Base-by-base conservation (phyloP, 2,888 invertebrate species). In the Rhimphoctona megacephalus region DNA sequence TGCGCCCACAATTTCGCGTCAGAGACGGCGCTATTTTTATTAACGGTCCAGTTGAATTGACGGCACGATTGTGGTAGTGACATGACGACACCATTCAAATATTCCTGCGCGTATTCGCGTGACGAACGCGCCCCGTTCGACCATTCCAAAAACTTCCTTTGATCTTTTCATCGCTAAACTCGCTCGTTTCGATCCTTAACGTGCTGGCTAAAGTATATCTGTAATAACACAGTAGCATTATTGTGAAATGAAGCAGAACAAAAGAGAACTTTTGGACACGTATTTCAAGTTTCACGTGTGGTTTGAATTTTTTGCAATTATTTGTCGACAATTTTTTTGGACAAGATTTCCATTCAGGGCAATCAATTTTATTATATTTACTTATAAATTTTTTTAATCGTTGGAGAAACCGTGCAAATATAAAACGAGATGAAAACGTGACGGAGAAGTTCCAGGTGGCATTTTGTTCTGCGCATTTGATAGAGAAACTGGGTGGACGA, bases 1-100 rank as follows among this genome's bases (percentile, higher is more conserved):
- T 82, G 86, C 77, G 39, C 66, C 78, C 73, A 82, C 81, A 77
- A 85, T 85, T 85, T 74, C 77, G 78, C 82, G 82, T 80, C 82
- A 73, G 64, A 61, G 77, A 9, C 64, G 82, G 83, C 74, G 83
- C 83, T 87, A 87, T 81, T 86, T 89, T 87, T 89, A 87, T 89
- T 87, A 85, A 88, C 81, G 81, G 76, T 83, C 39, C 81, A 67
- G 33, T 77, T 52, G 73, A 83, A 64, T 69, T 25, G 49, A 43
- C 67, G 52, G 52, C 70, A 33, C 25, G 49, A 54, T 78, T 78
- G 80, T 69, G 25, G 54, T 54, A 17, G 43, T 43, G 67, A 30
- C 5, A 57, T 67, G 76, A 76, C 67, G 81, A 74, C 67, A 39
- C 57, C 57, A 5, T 22, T 19, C 49, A 39, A 67, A 49, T 67